Evolutionary conservation across 2,797 vertebrate species (phyloP), one percentile per base, ranked within the genome.

Genomic region (Pseudochromis fuscus): DNA sequence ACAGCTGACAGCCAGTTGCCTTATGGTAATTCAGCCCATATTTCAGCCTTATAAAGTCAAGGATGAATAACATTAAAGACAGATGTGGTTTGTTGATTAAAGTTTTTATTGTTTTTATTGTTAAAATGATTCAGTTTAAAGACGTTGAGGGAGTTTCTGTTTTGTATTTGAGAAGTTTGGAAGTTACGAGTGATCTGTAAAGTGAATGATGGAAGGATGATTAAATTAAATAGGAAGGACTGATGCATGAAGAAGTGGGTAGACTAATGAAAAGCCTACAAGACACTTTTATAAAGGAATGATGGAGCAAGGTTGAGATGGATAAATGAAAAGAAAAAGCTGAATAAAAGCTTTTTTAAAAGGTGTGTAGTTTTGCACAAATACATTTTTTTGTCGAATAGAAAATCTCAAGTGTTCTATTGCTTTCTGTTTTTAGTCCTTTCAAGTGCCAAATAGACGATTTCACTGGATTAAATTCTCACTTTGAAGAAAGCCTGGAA

Each of bases 1-100:
- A 56, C 81, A 81, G 69, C 76, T 74, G 71, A 86, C 40, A 79
- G 35, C 55, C 70, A 67, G 59, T 77, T 79, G 72, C 68, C 73
- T 78, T 50, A 10, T 40, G 18, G 44, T 84, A 70, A 82, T 66
- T 50, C 52, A 72, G 33, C 13, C 71, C 68, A 77, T 72, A 67
- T 78, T 75, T n/a, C 4, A 55, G 18, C 55, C 56, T 73, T 48
- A 74, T 83, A 77, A 80, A 75, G 67, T 75, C 55, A 78, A 78
- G 53, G 79, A 74, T 75, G 77, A 66, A 75, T 30, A 76, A 58
- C 69, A 77, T 77, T 80, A 55, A 4, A 63, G 53, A 65, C 83
- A 88, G 83, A 86, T 87, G 83, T 80, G 75, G 65, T 50, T 55
- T 56, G 57, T 73, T 75, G 57, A 59, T 73, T 10, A 21, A 2